phyloP scores from a whole-genome alignment of 2,888 invertebrate species.

The Elmis aenea region DNA sequence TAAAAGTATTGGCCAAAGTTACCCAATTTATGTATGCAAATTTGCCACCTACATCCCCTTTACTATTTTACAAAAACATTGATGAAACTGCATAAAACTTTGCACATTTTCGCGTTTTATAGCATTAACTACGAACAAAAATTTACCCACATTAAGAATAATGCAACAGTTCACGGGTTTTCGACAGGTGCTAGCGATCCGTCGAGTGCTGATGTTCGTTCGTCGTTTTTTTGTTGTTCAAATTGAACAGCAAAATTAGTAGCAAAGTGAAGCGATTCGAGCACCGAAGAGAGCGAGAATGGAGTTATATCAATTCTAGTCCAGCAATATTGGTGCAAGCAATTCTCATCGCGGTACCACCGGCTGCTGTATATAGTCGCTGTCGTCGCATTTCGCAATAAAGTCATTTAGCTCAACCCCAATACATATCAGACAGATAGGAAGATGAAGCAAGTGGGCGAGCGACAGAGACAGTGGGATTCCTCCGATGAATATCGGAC shows the following conservation, averaged over 20 bases:
- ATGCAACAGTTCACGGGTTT: too few relatives aligned
- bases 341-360: conserved; percentile 25
- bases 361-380: conserved; percentile 24
- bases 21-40: too few relatives aligned
- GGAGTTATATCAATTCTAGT: conserved; percentile 17
- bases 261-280: conserved; percentile 4
- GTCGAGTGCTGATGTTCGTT: too few relatives aligned
- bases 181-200: too few relatives aligned
- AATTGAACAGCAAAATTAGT: conserved; percentile 13
- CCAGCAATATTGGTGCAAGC: conserved; percentile 23
- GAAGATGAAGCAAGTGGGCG: conserved; percentile 22
- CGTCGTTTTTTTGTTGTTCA: conserved; percentile 9
- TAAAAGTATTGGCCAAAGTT: too few relatives aligned
- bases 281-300: conserved; percentile 7
- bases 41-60: too few relatives aligned
- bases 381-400: conserved; percentile 26
- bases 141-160: too few relatives aligned
- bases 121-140: too few relatives aligned
- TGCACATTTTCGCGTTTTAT: too few relatives aligned
- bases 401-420: conserved; percentile 26
- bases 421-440: conserved; percentile 26
- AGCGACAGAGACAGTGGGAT: conserved; percentile 9
- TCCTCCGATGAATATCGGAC: conserved; percentile 3
- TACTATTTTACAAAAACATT: too few relatives aligned
- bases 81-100: too few relatives aligned